Base-by-base conservation (phyloP, 2,113 vertebrate species). In the Probosciger aterrimus region DNA sequence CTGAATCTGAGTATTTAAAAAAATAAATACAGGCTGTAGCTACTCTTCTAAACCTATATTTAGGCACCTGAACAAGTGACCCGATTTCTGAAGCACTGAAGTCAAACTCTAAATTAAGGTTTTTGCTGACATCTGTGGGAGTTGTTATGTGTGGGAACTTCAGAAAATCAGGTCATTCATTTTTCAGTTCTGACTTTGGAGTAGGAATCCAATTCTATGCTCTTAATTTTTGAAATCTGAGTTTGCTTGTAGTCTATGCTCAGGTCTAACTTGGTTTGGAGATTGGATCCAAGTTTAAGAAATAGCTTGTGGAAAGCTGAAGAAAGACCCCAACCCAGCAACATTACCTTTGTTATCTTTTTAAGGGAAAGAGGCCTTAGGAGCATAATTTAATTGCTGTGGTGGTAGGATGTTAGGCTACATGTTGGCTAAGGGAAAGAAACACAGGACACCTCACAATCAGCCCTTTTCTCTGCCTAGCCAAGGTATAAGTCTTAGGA, bases 161-260 rank as follows among this genome's bases (percentile, higher is more conserved):
- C 63, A 64, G 78, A 93, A 94, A 96, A 95, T 91, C 87, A 90
- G 67, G 75, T 92, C 62, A 79, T 94, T 91, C 15, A 44, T 88
- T 85, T 85, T 87, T 67, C 49, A 80, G 0, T 84, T 90, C 84
- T 81, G 74, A 73, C 79, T 71, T 85, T 87, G 63, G 35, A 82
- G 70, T 67, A 63, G 23, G 23, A 94, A 33, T 46, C 44, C 37
- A 28, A 69, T 63, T 65, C 23, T 65, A 7, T 77, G 28, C 19
- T 87, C 11, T 55, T 69, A 69, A 49, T 76, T 90, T 95, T 79
- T 84, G 35, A 60, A 92, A 79, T 62, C 22, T 39, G 5, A 39
- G 7, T 74, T 7, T 47, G 47, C 30, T 78, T 71, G 27, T 73
- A 57, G 37, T 73, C 41, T 73, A 13, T 60, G 4, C 15, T 75